Conservation (phyloP, 1,140 invertebrate species). For the Drosophila micromelanica region DNA sequence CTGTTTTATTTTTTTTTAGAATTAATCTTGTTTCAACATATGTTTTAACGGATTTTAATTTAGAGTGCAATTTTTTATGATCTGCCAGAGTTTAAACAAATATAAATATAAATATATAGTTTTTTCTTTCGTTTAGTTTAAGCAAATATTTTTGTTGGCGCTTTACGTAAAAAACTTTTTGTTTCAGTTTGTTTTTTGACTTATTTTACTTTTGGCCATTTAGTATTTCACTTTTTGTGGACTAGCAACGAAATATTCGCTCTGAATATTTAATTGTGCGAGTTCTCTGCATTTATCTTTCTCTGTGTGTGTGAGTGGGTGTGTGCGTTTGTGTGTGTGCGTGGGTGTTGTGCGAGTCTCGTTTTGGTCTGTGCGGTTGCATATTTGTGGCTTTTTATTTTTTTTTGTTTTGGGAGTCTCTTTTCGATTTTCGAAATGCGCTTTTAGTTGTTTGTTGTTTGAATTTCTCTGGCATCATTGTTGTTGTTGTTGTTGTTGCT, state of each 20-base stretch:
- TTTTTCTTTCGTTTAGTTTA: background rate
- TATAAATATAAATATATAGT: background rate
- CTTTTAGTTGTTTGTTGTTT: slow-evolving; percentile 71
- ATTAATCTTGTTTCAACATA: too few relatives aligned
- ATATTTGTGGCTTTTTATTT: slow-evolving; percentile 59
- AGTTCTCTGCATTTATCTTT: slow-evolving; percentile 35
- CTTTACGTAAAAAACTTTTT: slow-evolving; percentile 8
- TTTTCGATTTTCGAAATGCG: slow-evolving; percentile 78
- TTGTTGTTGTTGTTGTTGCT: slow-evolving; percentile 27
- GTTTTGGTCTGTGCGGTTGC: slow-evolving; percentile 63
- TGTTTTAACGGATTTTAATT: too few relatives aligned
- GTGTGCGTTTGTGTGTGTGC: slow-evolving; percentile 17
- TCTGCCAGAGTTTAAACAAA: too few relatives aligned
- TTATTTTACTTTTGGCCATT: slow-evolving; percentile 40
- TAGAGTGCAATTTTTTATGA: too few relatives aligned
- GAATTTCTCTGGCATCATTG: slow-evolving; percentile 55
- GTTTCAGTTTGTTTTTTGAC: background rate
- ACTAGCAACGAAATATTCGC: slow-evolving; percentile 63
- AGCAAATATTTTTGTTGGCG: slow-evolving; percentile 2
- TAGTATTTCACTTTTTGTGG: slow-evolving; percentile 24
- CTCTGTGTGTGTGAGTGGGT: background rate
- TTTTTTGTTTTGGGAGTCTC: slow-evolving; percentile 56
- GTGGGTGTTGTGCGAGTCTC: slow-evolving; percentile 39
- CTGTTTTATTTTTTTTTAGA: too few relatives aligned
- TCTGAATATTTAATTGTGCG: slow-evolving; percentile 81